Base-by-base conservation (phyloP, 2,113 vertebrate genomes). In the Mugil cephalus region DNA sequence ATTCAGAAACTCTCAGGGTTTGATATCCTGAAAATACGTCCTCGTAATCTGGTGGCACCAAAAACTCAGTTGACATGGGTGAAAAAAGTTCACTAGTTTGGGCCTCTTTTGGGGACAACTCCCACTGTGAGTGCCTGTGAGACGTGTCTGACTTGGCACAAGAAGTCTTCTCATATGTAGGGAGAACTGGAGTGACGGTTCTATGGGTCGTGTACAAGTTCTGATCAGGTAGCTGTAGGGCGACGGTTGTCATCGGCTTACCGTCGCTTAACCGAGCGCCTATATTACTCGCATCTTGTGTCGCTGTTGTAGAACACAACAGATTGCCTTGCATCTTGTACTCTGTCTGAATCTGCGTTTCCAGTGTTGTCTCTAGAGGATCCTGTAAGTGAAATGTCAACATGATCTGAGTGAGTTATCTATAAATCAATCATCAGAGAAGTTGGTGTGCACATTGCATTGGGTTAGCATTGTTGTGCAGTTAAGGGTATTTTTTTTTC, bases 331-430 rank as follows among this genome's bases (percentile, higher is more conserved):
- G 64, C 15, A 60, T 4, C 15, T 53, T 53, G 64, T 62, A 24
- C 0, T 60, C 53, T 56, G 47, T 60, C 8, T 59, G 64, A 55
- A 75, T 74, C n/a, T 74, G 45, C 74, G 50, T 77, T 42, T 85
- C 84, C 60, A 62, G 80, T 63, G 62, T 36, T 74, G 79, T 73
- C 68, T 89, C 53, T 21, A 39, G 8, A 78, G 46, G 14, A 79
- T 13, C 89, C 93, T 93, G 91, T 30, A 91, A 88, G 67, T 76
- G 53, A 91, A 91, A 92, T 61, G 65, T 74, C 61, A 76, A 83
- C 59, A 88, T 69, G 18, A 80, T 42, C 64, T 77, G 38, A 71
- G 74, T 80, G 77, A 53, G 56, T 75, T 50, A 10, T n/a, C 10
- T 30, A 43, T 6, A n/a, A 55, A 65, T 8, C 9, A 17, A 18